Base-by-base conservation (phyloP, 2,888 invertebrate species). In the Polietes domitor region DNA sequence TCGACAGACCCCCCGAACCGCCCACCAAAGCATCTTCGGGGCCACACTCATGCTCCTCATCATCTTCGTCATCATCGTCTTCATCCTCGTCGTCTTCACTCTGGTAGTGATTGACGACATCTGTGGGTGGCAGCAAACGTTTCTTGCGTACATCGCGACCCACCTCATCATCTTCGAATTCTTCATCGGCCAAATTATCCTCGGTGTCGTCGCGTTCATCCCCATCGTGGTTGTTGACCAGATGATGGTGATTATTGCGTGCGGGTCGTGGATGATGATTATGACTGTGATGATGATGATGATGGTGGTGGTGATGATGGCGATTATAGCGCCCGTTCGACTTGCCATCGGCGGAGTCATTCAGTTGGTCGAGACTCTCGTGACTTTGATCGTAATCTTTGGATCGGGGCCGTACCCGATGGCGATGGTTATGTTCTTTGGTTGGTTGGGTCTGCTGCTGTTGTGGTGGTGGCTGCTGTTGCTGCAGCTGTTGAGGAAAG, bases 141-240 rank as follows among this genome's bases (percentile, higher is more conserved):
- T 88, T 91, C 77, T 90, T 91, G 53, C 89, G 88, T 37, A 91
- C 91, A 87, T 91, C 91, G 41, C 89, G 90, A 28, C 90, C 89
- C 41, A 90, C 90, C 85, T 91, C 92, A 85, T 92, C 92, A 73
- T 92, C 92, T 85, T 92, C 92, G 82, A 92, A 91, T 82, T 92
- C 92, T 61, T 91, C 92, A 80, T 92, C 92, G 79, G 90, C 92
- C 76, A 92, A 87, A 85, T 92, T 92, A 77, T 92, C 92, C 85
- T 92, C 92, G 21, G 92, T 92, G 71, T 92, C 92, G 86, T 92
- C 92, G 71, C 89, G 90, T 78, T 91, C 92, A 15, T 86, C 86
- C 70, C 88, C 88, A 83, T 90, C 88, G 65, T 89, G 88, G 78
- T 83, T 86, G 47, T 83, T 80, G 15, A 55, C 28, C 15, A 71